These are phyloP conservation scores for Sebastes iracundus DNA, from an alignment of 2,797 vertebrate species.

Conservation along the genomic window DNA sequence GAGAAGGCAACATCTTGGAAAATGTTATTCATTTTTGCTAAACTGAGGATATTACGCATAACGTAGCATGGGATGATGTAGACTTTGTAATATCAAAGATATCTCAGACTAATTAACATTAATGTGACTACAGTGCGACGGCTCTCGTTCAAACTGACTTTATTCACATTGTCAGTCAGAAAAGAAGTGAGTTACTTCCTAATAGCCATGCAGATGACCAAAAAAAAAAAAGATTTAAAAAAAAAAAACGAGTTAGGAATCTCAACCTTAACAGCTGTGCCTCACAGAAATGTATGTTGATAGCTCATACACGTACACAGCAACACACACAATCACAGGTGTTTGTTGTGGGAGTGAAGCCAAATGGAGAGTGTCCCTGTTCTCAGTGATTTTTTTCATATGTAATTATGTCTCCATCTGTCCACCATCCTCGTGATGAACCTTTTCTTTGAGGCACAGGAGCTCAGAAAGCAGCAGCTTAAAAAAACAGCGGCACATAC, in stretches of 20 bases:
- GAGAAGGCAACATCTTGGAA: background rate
- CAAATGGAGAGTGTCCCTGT: background rate
- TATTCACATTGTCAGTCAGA: background rate
- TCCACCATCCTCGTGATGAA: slow-evolving; percentile 1
- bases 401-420: background rate
- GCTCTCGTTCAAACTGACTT: background rate
- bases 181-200: background rate
- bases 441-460: background rate
- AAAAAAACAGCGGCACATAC: background rate
- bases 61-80: background rate
- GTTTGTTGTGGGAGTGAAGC: background rate
- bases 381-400: background rate
- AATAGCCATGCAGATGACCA: background rate
- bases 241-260: background rate
- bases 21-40: background rate
- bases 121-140: background rate
- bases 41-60: background rate
- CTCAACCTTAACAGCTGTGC: background rate
- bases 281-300: background rate
- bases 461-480: background rate
- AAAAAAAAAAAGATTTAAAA: background rate
- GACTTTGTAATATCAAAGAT: too few relatives aligned
- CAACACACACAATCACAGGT: background rate
- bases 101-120: background rate
- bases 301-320: background rate